Evolutionary conservation across 2,888 invertebrate genomes (phyloP).

Genomic region (Acanthopleura granulata): DNA sequence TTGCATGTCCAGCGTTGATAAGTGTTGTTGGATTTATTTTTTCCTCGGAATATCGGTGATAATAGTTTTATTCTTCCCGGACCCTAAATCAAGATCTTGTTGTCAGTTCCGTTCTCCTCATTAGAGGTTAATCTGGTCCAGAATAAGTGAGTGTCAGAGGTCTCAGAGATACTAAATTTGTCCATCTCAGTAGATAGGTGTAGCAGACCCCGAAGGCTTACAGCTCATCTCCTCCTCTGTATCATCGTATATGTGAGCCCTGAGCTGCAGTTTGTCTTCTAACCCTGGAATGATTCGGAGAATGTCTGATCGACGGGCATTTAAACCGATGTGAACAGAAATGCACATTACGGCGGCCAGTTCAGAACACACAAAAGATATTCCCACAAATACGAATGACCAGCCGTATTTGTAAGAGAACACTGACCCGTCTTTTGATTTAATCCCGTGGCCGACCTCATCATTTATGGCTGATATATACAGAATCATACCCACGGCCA

Average conservation of each 20-base stretch:
- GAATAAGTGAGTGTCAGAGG: too few relatives aligned
- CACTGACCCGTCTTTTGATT: slow-evolving; percentile 42
- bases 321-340: slow-evolving; percentile 53
- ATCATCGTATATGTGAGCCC: slow-evolving; percentile 6
- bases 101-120: too few relatives aligned
- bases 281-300: slow-evolving; percentile 47
- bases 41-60: too few relatives aligned
- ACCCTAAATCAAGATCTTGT: too few relatives aligned
- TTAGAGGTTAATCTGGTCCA: too few relatives aligned
- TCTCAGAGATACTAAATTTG: too few relatives aligned
- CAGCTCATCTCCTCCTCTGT: background rate
- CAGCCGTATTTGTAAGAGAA: slow-evolving; percentile 64
- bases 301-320: slow-evolving; percentile 44
- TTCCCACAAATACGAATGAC: slow-evolving; percentile 66
- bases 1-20: too few relatives aligned
- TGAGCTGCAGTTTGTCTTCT: slow-evolving; percentile 43
- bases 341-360: slow-evolving; percentile 62
- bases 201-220: background rate
- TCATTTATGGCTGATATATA: slow-evolving; percentile 67
- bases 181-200: slow-evolving; percentile 6
- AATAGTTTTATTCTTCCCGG: too few relatives aligned
- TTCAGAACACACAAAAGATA: slow-evolving; percentile 62
- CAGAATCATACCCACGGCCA: slow-evolving; percentile 64
- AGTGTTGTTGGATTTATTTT: too few relatives aligned
- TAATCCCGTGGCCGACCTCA: slow-evolving; percentile 60